Conservation (phyloP, 2,113 vertebrate genomes). For the Meleagris gallopavo region DNA sequence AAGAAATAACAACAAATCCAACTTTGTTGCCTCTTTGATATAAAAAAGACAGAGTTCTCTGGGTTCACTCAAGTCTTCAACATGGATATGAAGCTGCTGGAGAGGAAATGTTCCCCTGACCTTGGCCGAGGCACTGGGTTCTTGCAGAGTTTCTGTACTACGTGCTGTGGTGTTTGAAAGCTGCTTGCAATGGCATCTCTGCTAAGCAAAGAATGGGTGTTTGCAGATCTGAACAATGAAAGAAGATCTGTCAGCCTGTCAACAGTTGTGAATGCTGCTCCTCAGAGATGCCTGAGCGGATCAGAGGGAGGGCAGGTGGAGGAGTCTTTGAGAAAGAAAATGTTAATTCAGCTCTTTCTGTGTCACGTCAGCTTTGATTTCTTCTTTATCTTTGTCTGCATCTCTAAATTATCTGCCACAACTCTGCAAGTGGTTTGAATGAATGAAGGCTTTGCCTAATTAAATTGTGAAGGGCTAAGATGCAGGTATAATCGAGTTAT, state of each 20-base stretch:
- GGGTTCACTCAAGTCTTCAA: not conserved
- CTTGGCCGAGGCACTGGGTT: fast-evolving
- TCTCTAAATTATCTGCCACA: conserved; percentile 24
- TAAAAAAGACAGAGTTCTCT: not conserved
- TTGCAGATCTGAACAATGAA: not conserved
- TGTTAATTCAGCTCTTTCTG: not conserved
- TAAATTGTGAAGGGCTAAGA: conserved; percentile 5
- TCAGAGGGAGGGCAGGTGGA: not conserved
- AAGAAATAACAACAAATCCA: not conserved
- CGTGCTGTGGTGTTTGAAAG: not conserved
- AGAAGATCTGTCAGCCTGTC: not conserved
- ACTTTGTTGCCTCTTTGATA: no score
- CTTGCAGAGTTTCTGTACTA: not conserved
- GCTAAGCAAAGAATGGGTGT: not conserved
- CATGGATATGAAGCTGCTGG: not conserved
- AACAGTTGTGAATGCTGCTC: not conserved
- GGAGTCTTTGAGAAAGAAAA: conserved; percentile 4
- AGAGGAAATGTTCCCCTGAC: fast-evolving
- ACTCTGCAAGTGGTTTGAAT: conserved; percentile 5
- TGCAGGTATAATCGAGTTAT: conserved; percentile 19
- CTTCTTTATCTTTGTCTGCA: conserved; percentile 17
- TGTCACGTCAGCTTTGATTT: conserved; percentile 39
- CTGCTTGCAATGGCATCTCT: not conserved
- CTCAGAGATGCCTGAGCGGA: not conserved
- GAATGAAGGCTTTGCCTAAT: conserved; percentile 35